These are phyloP conservation scores for Heliconius hewitsoni DNA, from an alignment of 1,140 invertebrate species.

Conservation along the genomic window DNA sequence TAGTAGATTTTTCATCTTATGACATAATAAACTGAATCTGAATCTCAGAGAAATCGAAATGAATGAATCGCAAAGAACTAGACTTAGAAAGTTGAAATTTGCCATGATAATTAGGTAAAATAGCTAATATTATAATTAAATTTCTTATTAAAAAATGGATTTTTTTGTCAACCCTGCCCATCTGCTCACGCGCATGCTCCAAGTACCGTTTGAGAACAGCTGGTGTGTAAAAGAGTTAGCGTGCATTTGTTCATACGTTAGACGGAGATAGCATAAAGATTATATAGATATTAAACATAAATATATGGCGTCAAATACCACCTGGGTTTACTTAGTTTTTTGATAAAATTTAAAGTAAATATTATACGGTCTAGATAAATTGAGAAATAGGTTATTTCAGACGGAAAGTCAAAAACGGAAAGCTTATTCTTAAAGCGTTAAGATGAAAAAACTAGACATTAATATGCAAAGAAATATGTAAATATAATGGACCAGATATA, in stretches of 20 bases:
- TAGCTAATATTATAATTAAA: no score
- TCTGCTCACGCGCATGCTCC: slow-evolving; percentile 36
- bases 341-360: slow-evolving; percentile 2
- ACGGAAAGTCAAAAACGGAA: no score
- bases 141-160: neutral
- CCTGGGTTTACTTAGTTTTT: slow-evolving; percentile 16
- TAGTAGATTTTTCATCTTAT: no score
- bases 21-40: no score
- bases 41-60: no score
- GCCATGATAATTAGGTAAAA: no score
- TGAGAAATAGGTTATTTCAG: neutral
- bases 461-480: no score
- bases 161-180: slow-evolving; percentile 43
- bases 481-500: no score
- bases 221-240: slow-evolving; percentile 43
- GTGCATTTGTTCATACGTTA: neutral
- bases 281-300: slow-evolving; percentile 12
- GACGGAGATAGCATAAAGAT: slow-evolving; percentile 32
- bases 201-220: slow-evolving; percentile 59
- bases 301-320: neutral
- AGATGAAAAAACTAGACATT: no score
- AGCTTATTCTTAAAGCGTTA: no score
- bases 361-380: neutral
- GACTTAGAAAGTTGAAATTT: no score
- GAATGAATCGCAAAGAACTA: no score